phyloP scores from a whole-genome alignment of 1,140 invertebrate species.

The Drosophila ercepeae region DNA sequence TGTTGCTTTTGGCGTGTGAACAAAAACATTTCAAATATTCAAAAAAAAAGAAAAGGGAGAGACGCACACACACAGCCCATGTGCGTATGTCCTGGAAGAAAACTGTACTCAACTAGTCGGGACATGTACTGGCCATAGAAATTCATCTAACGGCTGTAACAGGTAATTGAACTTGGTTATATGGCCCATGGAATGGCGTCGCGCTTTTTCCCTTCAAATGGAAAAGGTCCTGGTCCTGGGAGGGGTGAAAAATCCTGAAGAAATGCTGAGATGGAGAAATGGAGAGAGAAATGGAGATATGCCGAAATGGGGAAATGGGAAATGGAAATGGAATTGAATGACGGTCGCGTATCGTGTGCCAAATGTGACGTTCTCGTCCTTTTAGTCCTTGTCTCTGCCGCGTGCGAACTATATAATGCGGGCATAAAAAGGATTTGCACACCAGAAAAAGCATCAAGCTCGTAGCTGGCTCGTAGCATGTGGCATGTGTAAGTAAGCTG shows the following conservation, averaged over 20 bases:
- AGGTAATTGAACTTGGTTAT: conserved; percentile 83
- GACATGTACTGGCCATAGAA: conserved; percentile 82
- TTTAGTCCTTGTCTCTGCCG: conserved; percentile 28
- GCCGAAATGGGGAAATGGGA: conserved; percentile 22
- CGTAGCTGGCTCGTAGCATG: no score
- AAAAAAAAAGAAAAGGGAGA: conserved; percentile 20
- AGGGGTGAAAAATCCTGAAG: background rate
- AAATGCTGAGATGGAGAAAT: conserved; percentile 16
- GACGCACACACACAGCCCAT: conserved; percentile 18
- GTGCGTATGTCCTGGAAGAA: background rate
- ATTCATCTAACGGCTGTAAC: conserved; percentile 84
- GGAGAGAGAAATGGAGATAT: background rate
- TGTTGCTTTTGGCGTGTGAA: conserved; percentile 53
- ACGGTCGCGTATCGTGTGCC: conserved; percentile 51
- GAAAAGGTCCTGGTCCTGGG: conserved; percentile 9
- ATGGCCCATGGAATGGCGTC: conserved; percentile 67
- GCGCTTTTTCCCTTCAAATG: conserved; percentile 34
- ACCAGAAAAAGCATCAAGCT: conserved; percentile 2
- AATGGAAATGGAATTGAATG: conserved; percentile 79
- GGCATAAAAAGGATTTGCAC: conserved; percentile 83
- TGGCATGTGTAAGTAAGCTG: background rate
- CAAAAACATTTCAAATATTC: conserved; percentile 82
- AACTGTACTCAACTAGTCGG: conserved; percentile 71
- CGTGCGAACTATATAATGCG: conserved; percentile 81
- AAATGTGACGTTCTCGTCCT: conserved; percentile 47